These are phyloP conservation scores for Hirtodrosophila histrioides DNA, from an alignment of 2,888 invertebrate species.

Conservation along the genomic window DNA sequence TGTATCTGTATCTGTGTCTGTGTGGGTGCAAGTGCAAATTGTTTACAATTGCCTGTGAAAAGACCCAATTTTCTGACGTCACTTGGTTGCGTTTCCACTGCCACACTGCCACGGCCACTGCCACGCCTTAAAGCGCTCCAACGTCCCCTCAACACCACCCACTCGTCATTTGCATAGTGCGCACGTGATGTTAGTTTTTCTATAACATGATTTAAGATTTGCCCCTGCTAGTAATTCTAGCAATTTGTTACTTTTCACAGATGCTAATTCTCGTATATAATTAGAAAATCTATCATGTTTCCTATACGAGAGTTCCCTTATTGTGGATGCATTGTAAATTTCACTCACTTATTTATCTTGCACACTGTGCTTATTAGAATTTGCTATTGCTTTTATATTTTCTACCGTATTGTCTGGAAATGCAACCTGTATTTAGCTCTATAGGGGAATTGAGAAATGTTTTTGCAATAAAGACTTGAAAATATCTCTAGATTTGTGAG, in stretches of 20 bases:
- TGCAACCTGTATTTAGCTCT: too few species aligned
- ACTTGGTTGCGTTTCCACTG: constrained; percentile 20
- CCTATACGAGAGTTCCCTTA: constrained; percentile 24
- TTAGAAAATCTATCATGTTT: constrained; percentile 19
- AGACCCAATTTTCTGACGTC: constrained; percentile 44
- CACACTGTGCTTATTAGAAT: constrained; percentile 11
- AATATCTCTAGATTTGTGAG: too few species aligned
- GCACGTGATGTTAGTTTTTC: constrained; percentile 53
- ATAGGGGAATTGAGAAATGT: too few species aligned
- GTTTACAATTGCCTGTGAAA: constrained; percentile 50
- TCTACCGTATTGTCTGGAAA: not conserved
- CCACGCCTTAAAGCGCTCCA: constrained; percentile 14
- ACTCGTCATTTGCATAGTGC: constrained; percentile 51
- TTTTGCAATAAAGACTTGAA: too few species aligned
- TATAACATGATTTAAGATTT: constrained; percentile 12
- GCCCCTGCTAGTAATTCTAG: constrained; percentile 17
- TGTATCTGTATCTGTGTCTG: constrained; percentile 13
- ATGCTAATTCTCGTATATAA: constrained; percentile 35
- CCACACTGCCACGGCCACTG: constrained; percentile 19
- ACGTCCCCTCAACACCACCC: constrained; percentile 9
- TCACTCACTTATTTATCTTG: constrained; percentile 24
- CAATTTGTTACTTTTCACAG: constrained; percentile 23
- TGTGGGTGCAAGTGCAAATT: constrained; percentile 34
- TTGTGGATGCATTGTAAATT: constrained; percentile 18
- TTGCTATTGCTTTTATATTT: not conserved